Conservation (phyloP, 2,888 invertebrate species). For the Fragum sueziense region DNA sequence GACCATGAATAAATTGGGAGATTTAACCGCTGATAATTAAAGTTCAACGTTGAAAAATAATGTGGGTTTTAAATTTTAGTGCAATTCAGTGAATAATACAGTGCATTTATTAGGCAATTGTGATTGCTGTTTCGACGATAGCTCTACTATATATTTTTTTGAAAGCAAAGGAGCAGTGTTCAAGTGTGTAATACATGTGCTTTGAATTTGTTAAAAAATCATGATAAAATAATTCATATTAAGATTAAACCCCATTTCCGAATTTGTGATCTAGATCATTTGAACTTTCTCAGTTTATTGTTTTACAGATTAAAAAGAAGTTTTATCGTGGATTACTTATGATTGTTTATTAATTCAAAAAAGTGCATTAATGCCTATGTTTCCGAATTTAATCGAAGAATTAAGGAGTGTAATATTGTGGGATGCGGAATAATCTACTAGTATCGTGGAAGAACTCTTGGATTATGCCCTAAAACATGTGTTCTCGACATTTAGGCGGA, state of each 20-base stretch:
- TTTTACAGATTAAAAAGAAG: not conserved
- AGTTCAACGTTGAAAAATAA: too few relatives aligned
- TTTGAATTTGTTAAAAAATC: too few relatives aligned
- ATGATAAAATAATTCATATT: too few relatives aligned
- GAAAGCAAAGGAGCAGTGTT: too few relatives aligned
- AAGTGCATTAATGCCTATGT: not conserved
- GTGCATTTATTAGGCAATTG: too few relatives aligned
- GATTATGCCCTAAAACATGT: constrained; percentile 16
- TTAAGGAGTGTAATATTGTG: not conserved
- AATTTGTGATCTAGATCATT: too few relatives aligned
- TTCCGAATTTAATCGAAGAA: not conserved
- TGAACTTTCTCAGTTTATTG: not conserved
- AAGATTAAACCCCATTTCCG: too few relatives aligned
- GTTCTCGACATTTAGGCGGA: constrained; percentile 7
- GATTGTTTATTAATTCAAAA: not conserved
- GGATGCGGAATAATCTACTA: not conserved
- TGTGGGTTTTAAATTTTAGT: not conserved
- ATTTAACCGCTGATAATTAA: not conserved
- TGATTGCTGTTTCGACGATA: too few relatives aligned
- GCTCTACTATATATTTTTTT: too few relatives aligned
- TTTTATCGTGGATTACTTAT: not conserved
- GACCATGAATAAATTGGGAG: not conserved
- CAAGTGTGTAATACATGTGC: too few relatives aligned
- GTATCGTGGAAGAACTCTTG: not conserved
- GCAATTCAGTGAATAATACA: too few relatives aligned